Conservation (phyloP, 2,888 invertebrate species). For the Apoda limacodes region DNA sequence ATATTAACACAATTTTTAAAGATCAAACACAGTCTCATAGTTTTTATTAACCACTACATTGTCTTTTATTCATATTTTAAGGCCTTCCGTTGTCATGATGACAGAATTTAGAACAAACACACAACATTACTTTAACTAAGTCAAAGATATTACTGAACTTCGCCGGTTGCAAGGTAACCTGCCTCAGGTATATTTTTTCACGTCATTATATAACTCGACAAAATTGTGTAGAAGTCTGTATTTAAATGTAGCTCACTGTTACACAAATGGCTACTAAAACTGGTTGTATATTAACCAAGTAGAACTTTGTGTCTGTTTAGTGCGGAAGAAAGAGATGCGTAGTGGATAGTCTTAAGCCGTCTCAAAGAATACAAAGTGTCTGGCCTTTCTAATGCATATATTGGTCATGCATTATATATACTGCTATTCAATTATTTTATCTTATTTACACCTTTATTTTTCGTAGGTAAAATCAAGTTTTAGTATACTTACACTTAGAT, state of each 20-base stretch:
- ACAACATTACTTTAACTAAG: slow-evolving; percentile 30
- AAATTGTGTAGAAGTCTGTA: slow-evolving; percentile 24
- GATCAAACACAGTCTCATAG: background rate
- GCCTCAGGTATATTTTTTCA: slow-evolving; percentile 54
- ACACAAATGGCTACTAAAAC: too few relatives aligned
- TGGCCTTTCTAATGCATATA: too few relatives aligned
- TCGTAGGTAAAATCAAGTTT: too few relatives aligned
- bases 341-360: slow-evolving; percentile 36
- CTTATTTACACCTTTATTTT: too few relatives aligned
- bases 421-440: too few relatives aligned
- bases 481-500: too few relatives aligned
- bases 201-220: slow-evolving; percentile 37
- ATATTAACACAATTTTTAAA: too few relatives aligned
- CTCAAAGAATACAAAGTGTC: slow-evolving; percentile 28
- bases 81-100: too few relatives aligned
- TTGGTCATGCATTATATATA: too few relatives aligned
- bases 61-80: too few relatives aligned
- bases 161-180: slow-evolving; percentile 34
- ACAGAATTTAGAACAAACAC: slow-evolving; percentile 10
- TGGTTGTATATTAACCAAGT: too few relatives aligned
- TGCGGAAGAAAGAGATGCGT: slow-evolving; percentile 48
- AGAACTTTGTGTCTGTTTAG: slow-evolving; percentile 39
- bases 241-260: slow-evolving; percentile 9
- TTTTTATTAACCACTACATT: too few relatives aligned
- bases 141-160: slow-evolving; percentile 45